Conservation (phyloP, 23 tunicate genomes). For the Styela plicata region DNA sequence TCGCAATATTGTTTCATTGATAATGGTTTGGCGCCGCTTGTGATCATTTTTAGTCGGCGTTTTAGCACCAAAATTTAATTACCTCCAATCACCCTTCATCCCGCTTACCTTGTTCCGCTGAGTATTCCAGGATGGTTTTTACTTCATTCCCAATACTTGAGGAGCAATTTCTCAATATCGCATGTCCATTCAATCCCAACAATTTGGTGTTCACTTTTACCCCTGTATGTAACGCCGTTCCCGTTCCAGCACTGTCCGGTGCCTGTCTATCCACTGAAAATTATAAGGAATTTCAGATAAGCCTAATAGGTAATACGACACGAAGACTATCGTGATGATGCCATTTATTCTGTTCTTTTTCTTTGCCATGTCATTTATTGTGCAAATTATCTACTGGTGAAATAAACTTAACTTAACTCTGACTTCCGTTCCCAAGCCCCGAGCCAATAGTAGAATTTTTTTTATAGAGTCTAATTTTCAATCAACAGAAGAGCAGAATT, state of each 20-base stretch:
- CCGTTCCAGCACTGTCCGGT: conserved; percentile 87
- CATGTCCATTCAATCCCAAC: conserved; percentile 50
- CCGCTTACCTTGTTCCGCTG: conserved; percentile 17
- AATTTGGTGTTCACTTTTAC: conserved; percentile 41
- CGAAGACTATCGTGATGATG: not conserved
- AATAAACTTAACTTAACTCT: too few species aligned
- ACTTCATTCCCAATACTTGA: conserved; percentile 41
- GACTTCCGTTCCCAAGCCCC: too few species aligned
- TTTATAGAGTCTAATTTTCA: too few species aligned
- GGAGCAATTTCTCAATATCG: conserved; percentile 32
- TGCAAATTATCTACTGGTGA: too few species aligned
- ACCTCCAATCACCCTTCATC: conserved; percentile 16
- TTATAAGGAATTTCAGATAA: not conserved
- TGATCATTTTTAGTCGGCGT: too few species aligned
- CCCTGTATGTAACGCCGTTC: conserved; percentile 66
- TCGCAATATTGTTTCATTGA: too few species aligned
- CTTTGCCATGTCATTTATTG: not conserved
- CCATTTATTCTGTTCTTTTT: not conserved
- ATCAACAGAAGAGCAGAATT: too few species aligned
- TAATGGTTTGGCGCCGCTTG: too few species aligned
- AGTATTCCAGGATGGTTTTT: conserved; percentile 28
- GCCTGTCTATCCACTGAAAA: conserved; percentile 53
- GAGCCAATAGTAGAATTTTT: too few species aligned
- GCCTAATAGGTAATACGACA: not conserved
- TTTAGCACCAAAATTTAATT: conserved; percentile 39